A percentile compares a stretch with the other conserved stretches of the same genome.
phyloP scores from a whole-genome alignment of 2,888 invertebrate species.

The Luffia ferchaultella region DNA sequence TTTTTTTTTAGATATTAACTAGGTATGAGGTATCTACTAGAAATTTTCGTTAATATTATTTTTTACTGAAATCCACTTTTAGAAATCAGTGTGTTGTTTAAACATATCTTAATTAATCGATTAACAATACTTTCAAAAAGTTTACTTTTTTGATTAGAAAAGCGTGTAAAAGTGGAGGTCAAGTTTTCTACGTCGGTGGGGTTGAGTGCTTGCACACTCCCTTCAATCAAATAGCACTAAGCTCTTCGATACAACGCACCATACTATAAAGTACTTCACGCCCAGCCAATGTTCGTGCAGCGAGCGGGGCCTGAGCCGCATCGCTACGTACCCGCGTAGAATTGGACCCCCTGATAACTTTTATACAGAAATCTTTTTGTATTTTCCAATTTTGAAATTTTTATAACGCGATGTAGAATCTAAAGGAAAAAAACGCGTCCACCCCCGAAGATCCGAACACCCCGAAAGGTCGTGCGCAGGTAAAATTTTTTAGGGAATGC shows the following conservation, averaged over 20 bases:
- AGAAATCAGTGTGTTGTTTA: too few relatives aligned
- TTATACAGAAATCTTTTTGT: slow-evolving; percentile 17
- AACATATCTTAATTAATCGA: too few relatives aligned
- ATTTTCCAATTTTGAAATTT: slow-evolving; percentile 24
- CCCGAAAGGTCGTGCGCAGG: not conserved
- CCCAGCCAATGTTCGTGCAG: slow-evolving; percentile 28
- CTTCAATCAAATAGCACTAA: slow-evolving; percentile 36
- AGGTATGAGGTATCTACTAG: too few relatives aligned
- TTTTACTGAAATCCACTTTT: too few relatives aligned
- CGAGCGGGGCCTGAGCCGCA: not conserved
- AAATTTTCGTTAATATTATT: too few relatives aligned
- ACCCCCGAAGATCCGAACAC: not conserved
- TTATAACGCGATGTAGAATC: slow-evolving; percentile 33
- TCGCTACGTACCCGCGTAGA: slow-evolving; percentile 38
- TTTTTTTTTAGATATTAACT: too few relatives aligned
- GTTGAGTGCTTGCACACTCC: slow-evolving; percentile 47
- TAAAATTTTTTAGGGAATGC: too few relatives aligned
- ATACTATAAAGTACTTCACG: slow-evolving; percentile 38
- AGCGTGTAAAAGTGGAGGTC: slow-evolving; percentile 47
- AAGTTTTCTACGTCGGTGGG: slow-evolving; percentile 52
- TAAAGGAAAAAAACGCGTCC: slow-evolving; percentile 27
- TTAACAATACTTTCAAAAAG: too few relatives aligned
- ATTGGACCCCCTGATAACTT: slow-evolving; percentile 37
- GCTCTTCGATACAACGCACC: slow-evolving; percentile 33
- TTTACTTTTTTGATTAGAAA: too few relatives aligned